Evolutionary conservation across 1,140 invertebrate genomes (phyloP).

Genomic region (Carcinoscorpius rotundicauda): DNA sequence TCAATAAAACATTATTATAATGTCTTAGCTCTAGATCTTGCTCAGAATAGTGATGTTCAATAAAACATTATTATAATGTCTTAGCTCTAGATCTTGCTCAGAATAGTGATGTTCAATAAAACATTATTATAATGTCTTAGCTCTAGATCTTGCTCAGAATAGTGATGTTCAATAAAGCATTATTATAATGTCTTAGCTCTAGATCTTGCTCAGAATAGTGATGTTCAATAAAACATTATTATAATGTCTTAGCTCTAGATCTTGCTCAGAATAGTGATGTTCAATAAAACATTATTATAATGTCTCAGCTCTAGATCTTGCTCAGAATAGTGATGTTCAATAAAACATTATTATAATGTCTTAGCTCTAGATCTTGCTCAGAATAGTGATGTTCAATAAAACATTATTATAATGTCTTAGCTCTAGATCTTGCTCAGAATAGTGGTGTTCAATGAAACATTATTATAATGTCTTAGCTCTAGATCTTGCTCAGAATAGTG

Average conservation of each 20-base stretch:
- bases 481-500: slow-evolving; percentile 64
- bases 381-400: slow-evolving; percentile 70
- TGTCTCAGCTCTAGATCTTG: slow-evolving; percentile 68
- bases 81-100: slow-evolving; percentile 74
- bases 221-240: too few relatives aligned
- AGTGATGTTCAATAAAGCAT: slow-evolving; percentile 72
- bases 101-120: slow-evolving; percentile 70
- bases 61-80: too few relatives aligned
- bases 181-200: slow-evolving; percentile 53
- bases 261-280: slow-evolving; percentile 67
- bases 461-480: slow-evolving; percentile 53
- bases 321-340: slow-evolving; percentile 68
- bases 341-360: too few relatives aligned
- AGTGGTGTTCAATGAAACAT: slow-evolving; percentile 72
- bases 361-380: slow-evolving; percentile 74
- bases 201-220: slow-evolving; percentile 64
- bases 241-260: slow-evolving; percentile 59
- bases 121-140: slow-evolving; percentile 47
- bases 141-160: slow-evolving; percentile 70
- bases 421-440: slow-evolving; percentile 70
- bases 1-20: too few relatives aligned
- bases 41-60: slow-evolving; percentile 68
- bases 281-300: too few relatives aligned
- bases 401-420: slow-evolving; percentile 47
- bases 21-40: slow-evolving; percentile 68